Evolutionary conservation across 2,888 invertebrate genomes (phyloP), one percentile per base, ranked within the genome.

Genomic region (Lasioglossum figueresi): DNA sequence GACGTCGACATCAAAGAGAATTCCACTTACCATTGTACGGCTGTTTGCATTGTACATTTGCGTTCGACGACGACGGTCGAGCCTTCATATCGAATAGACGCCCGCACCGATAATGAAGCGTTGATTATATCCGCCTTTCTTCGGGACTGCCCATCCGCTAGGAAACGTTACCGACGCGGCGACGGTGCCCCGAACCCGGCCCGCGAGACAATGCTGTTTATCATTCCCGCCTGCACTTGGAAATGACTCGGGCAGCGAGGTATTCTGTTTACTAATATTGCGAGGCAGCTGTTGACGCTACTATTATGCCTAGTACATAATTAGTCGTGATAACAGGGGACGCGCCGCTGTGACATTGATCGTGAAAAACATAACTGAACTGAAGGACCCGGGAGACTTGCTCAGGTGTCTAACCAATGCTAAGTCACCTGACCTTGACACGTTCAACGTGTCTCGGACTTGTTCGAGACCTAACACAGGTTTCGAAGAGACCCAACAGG

Each of bases 41-140:
- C 83, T 77, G 89, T 89, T 88, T 85, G 84, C 82, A 81, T 89
- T 89, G 88, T 88, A 89, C 89, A 89, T 89, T 89, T 89, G 82
- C 88, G 83, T 85, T 77, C 85, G 82, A 77, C 71, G 76, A 85
- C 76, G 37, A 37, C 66, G 34, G 19, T 23, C 66, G 23, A 23
- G 75, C 19, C 79, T 34, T 56, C 68, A 71, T 76, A 56, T 72
- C 76, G 75, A 27, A 59, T n/a, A n/a, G 63, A 59, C 71, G 66
- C n/a, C n/a, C 56, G 34, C 40, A 37, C 34, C 79, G 74, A 85
- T 81, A 79, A 80, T 76, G 37, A 74, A 77, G 73, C 83, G 77
- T 77, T 68, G 73, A 82, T 83, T 59, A 74, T 71, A 23, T 70
- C 45, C 74, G 80, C 70, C 74, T 31, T 23, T 45, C 43, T 59